Conservation (phyloP, 2,113 vertebrate genomes). For the Athene noctua region DNA sequence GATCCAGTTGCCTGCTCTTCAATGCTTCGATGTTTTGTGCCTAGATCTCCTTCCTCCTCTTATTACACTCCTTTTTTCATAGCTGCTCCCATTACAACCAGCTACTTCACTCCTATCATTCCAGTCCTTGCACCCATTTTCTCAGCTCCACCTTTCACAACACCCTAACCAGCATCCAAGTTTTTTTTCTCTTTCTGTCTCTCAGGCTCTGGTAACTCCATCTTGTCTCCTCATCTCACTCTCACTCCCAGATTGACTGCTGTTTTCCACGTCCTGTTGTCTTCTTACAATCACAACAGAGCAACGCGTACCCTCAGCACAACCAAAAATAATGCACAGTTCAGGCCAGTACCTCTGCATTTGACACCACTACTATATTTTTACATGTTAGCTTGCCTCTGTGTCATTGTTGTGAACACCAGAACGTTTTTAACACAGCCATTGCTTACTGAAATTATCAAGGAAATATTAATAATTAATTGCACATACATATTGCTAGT, state of each 20-base stretch:
- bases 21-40: not conserved
- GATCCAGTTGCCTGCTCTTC: not conserved
- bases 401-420: accelerated
- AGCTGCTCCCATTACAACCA: not conserved
- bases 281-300: not conserved
- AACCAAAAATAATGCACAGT: not conserved
- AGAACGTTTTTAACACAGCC: not conserved
- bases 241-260: not conserved
- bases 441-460: not conserved
- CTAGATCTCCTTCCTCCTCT: not conserved
- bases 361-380: not conserved
- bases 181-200: not conserved
- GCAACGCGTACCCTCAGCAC: not conserved
- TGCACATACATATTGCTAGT: not conserved
- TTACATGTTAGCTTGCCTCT: not conserved
- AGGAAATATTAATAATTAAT: not conserved
- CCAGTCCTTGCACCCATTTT: not conserved
- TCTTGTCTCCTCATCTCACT: not conserved
- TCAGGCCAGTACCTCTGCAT: not conserved
- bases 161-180: not conserved
- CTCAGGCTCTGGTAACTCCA: not conserved
- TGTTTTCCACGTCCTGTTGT: not conserved
- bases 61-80: not conserved
- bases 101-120: not conserved
- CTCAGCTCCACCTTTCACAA: not conserved